Conservation (phyloP, 2,797 vertebrate genomes). For the Apodemus agrarius region DNA sequence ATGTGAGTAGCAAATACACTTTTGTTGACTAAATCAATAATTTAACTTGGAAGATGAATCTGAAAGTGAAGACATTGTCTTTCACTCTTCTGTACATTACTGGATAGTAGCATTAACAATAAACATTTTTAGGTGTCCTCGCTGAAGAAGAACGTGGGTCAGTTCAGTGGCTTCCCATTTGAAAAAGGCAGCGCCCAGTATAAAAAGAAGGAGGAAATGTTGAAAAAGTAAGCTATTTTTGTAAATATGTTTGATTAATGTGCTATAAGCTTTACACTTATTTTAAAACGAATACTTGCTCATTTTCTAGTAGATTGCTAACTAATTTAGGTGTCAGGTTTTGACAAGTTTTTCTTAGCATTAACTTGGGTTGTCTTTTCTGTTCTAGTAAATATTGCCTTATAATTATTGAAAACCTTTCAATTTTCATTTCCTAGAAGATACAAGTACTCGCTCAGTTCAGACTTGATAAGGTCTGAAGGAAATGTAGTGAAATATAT, state of each 20-base stretch:
- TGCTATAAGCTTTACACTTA: constrained; percentile 29
- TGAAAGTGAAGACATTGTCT: constrained; percentile 29
- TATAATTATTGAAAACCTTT: constrained; percentile 32
- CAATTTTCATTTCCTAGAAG: not conserved
- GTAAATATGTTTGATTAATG: constrained; percentile 26
- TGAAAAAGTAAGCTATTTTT: constrained; percentile 91
- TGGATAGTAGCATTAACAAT: constrained; percentile 54
- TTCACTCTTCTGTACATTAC: constrained; percentile 38
- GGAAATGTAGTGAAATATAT: not conserved
- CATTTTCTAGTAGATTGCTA: constrained; percentile 9
- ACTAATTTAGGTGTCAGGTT: constrained; percentile 7
- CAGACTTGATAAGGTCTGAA: not conserved
- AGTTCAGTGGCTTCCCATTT: constrained; percentile 96
- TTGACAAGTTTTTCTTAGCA: not conserved
- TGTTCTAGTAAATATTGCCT: not conserved
- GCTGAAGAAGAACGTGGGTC: constrained; percentile 95
- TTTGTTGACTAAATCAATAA: constrained; percentile 9
- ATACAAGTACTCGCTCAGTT: not conserved
- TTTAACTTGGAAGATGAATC: not conserved
- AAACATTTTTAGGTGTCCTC: constrained; percentile 87
- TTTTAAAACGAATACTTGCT: not conserved
- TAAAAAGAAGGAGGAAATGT: constrained; percentile 94
- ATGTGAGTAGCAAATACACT: constrained; percentile 9
- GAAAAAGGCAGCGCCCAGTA: constrained; percentile 93
- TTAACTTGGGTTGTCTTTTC: not conserved